Percentiles rank a stretch among this genome's conserved stretches.
Conservation (phyloP, 2,888 invertebrate species). For the Nomada hirtipes region DNA sequence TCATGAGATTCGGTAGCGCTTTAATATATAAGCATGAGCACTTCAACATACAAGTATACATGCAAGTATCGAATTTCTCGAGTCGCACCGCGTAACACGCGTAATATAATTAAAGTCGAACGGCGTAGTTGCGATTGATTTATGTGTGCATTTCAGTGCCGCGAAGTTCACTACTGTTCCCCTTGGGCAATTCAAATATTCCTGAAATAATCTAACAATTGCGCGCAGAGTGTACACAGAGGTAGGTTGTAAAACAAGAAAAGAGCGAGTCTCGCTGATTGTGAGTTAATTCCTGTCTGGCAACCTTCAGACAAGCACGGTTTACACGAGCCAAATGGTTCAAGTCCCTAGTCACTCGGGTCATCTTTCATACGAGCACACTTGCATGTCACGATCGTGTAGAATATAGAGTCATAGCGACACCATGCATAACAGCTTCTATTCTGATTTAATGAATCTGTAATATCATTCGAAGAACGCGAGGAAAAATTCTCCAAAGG, state of each 20-base stretch:
- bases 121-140: too few relatives aligned
- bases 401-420: background rate
- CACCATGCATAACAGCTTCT: too few relatives aligned
- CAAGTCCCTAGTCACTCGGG: background rate
- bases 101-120: too few relatives aligned
- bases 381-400: background rate
- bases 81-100: too few relatives aligned
- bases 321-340: conserved; percentile 6
- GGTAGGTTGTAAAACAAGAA: background rate
- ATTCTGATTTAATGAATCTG: too few relatives aligned
- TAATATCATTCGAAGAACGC: too few relatives aligned
- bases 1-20: too few relatives aligned
- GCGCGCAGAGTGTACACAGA: background rate
- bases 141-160: too few relatives aligned
- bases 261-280: background rate
- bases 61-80: too few relatives aligned
- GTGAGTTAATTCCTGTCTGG: background rate
- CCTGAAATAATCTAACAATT: background rate
- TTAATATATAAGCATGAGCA: too few relatives aligned
- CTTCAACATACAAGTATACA: too few relatives aligned
- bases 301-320: background rate
- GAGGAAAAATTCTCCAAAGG: too few relatives aligned
- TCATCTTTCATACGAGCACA: background rate
- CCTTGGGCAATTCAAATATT: background rate
- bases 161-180: background rate